These are phyloP conservation scores for Saccostrea echinata DNA, from an alignment of 1,140 invertebrate species.

Conservation along the genomic window DNA sequence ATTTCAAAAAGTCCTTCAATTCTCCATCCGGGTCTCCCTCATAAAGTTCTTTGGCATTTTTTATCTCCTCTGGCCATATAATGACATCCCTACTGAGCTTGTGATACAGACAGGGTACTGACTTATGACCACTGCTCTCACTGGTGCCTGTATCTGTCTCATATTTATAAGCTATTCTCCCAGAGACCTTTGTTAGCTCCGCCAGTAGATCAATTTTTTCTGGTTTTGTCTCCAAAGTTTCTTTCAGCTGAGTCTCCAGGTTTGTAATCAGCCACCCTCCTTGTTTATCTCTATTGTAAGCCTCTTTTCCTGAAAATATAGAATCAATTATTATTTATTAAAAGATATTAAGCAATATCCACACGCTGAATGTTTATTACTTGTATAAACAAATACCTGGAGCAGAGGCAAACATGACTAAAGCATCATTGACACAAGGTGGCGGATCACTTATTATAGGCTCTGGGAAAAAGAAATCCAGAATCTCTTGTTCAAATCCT, in stretches of 20 bases:
- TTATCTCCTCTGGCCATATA: not conserved
- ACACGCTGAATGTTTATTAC: too few species aligned
- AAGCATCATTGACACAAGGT: not conserved
- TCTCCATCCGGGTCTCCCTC: not conserved
- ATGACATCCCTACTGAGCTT: not conserved
- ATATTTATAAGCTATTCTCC: not conserved
- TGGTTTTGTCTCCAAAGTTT: not conserved
- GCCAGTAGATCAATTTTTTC: not conserved
- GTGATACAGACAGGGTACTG: not conserved
- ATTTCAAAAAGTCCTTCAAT: not conserved
- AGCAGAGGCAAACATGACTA: not conserved
- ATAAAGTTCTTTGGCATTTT: not conserved
- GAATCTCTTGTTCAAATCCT: not conserved
- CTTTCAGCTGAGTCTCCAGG: not conserved
- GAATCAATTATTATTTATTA: too few species aligned
- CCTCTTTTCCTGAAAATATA: not conserved
- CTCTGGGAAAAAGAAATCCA: constrained; percentile 30
- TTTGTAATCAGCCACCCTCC: constrained; percentile 4
- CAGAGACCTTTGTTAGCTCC: not conserved
- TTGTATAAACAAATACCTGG: not conserved
- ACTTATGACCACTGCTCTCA: not conserved
- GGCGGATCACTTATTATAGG: not conserved
- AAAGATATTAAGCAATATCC: too few species aligned
- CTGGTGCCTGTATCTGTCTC: not conserved
- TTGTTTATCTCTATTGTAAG: not conserved